Conservation (phyloP, 1,140 invertebrate species). For the Drosophila micromelanica region DNA sequence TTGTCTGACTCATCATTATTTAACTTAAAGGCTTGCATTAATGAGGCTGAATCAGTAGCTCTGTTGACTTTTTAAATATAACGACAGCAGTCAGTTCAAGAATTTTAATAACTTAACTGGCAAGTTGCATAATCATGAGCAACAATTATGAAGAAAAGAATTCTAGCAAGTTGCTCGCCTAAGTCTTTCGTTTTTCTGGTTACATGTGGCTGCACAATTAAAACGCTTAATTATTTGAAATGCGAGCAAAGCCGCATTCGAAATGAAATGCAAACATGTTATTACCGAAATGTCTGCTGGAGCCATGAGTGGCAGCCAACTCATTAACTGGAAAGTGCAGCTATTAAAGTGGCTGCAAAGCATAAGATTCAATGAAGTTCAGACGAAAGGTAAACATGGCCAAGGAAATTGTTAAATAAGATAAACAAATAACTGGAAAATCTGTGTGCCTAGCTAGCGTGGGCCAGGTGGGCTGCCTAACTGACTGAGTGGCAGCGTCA, state of each 20-base stretch:
- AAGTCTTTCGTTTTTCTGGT: slow-evolving; percentile 50
- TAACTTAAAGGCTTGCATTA: slow-evolving; percentile 12
- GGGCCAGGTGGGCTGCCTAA: slow-evolving; percentile 21
- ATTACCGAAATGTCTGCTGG: slow-evolving; percentile 60
- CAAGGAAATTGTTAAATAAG: slow-evolving; percentile 19
- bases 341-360: slow-evolving; percentile 50
- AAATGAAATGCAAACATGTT: slow-evolving; percentile 70
- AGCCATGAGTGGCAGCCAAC: slow-evolving; percentile 40
- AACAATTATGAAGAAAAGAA: slow-evolving; percentile 19
- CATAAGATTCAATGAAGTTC: slow-evolving; percentile 58
- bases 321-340: slow-evolving; percentile 53
- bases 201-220: slow-evolving; percentile 60
- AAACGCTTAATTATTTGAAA: slow-evolving; percentile 60
- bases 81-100: slow-evolving; percentile 20
- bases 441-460: slow-evolving; percentile 32
- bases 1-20: slow-evolving; percentile 23
- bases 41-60: no score
- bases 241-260: slow-evolving; percentile 20
- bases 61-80: not conserved
- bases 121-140: slow-evolving; percentile 32
- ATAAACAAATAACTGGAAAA: slow-evolving; percentile 42
- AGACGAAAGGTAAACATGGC: slow-evolving; percentile 24
- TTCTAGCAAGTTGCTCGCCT: slow-evolving; percentile 57
- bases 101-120: slow-evolving; percentile 39
- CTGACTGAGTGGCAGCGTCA: slow-evolving; percentile 52